Evolutionary conservation across 2,888 invertebrate genomes (phyloP).

Genomic region (Xylocampa areola): DNA sequence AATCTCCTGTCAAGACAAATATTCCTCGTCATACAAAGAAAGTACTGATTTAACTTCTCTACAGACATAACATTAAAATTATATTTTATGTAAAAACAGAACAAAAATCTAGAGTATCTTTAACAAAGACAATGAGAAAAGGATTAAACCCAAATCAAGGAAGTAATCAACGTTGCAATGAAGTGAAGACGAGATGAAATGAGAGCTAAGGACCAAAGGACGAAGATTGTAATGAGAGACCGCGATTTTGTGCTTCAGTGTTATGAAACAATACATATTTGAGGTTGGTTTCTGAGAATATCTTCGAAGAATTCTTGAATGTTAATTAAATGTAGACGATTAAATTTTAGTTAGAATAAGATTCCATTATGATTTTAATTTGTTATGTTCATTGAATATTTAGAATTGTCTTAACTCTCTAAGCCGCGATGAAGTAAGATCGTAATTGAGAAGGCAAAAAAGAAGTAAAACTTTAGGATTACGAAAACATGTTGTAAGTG

Average conservation of each 20-base stretch:
- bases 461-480: too few relatives aligned
- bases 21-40: too few relatives aligned
- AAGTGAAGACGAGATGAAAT: slow-evolving; percentile 30
- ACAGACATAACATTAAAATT: neutral
- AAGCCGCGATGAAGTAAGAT: too few relatives aligned
- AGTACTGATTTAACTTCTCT: neutral
- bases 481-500: too few relatives aligned
- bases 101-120: slow-evolving; percentile 39
- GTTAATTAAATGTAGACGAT: too few relatives aligned
- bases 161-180: slow-evolving; percentile 43
- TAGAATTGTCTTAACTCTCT: too few relatives aligned
- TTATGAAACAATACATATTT: slow-evolving; percentile 20
- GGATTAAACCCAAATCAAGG: slow-evolving; percentile 32
- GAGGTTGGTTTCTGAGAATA: slow-evolving; percentile 19
- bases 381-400: too few relatives aligned
- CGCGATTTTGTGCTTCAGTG: slow-evolving; percentile 19
- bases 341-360: too few relatives aligned
- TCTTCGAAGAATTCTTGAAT: too few relatives aligned
- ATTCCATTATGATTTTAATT: too few relatives aligned
- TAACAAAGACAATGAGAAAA: slow-evolving; percentile 44
- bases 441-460: too few relatives aligned
- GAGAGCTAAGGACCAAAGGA: slow-evolving; percentile 22
- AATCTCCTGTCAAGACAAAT: too few relatives aligned
- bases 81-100: slow-evolving; percentile 3
- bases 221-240: slow-evolving; percentile 26